phyloP scores from a whole-genome alignment of 2,888 invertebrate genomes.

The Mythimna vitellina region DNA sequence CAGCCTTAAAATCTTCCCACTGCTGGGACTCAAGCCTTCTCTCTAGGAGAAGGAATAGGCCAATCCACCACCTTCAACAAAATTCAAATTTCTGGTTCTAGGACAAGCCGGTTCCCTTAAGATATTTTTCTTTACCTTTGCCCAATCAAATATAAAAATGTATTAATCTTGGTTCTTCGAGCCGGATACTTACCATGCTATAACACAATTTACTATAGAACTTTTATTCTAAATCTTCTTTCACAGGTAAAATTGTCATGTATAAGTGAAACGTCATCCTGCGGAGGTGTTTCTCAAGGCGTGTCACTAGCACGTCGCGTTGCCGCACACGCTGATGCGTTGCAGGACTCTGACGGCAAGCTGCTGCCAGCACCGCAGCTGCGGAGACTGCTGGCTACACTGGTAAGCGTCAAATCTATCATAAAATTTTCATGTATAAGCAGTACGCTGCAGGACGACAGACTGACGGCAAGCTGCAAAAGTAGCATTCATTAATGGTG shows the following conservation, averaged over 20 bases:
- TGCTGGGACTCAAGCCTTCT: too few species aligned
- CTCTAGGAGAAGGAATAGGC: too few species aligned
- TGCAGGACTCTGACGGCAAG: constrained; percentile 94
- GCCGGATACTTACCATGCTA: background rate
- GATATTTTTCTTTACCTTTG: too few species aligned
- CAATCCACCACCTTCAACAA: too few species aligned
- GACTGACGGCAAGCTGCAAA: background rate
- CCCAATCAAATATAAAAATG: background rate
- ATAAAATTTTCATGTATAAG: background rate
- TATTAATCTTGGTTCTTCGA: background rate
- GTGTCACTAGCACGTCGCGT: constrained; percentile 93
- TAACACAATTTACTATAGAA: background rate
- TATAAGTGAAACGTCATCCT: constrained; percentile 79
- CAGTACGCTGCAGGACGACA: background rate
- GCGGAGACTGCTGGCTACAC: constrained; percentile 94
- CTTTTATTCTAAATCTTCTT: background rate
- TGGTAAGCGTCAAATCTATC: constrained; percentile 84
- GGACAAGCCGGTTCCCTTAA: too few species aligned
- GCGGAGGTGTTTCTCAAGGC: constrained; percentile 91
- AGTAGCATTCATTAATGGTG: too few species aligned
- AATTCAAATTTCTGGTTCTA: background rate
- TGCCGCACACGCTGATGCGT: constrained; percentile 84
- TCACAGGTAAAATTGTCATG: constrained; percentile 85
- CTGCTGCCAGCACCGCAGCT: constrained; percentile 94
- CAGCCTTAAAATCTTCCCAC: too few species aligned